These are phyloP conservation scores for Nesoenas mayeri DNA, from an alignment of 2,113 vertebrate genomes.

Conservation along the genomic window DNA sequence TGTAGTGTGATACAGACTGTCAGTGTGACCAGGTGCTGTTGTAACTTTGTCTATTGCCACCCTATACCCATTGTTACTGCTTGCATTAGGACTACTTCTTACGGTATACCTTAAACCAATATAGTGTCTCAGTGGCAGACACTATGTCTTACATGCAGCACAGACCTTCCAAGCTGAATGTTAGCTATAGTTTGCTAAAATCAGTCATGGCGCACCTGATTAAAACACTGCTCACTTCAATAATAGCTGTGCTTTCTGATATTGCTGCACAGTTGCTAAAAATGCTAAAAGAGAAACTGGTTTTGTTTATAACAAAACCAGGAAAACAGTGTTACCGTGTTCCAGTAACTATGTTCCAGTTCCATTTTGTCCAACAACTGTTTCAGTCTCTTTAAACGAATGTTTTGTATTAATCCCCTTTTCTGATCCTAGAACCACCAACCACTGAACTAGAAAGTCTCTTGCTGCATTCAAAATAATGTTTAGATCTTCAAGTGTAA, in stretches of 20 bases:
- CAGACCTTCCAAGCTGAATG: neutral
- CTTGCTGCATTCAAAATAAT: neutral
- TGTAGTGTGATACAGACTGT: neutral
- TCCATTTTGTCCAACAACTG: neutral
- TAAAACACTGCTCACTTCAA: neutral
- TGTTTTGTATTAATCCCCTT: neutral
- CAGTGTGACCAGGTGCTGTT: neutral
- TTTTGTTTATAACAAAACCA: too few species aligned
- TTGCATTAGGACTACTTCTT: neutral
- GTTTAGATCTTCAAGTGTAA: neutral
- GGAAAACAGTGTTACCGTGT: neutral
- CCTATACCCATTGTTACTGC: neutral
- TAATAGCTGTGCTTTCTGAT: neutral
- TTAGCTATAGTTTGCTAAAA: neutral
- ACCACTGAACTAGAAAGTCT: neutral
- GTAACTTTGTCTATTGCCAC: neutral
- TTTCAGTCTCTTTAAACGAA: neutral
- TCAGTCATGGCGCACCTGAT: neutral
- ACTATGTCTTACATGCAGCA: neutral
- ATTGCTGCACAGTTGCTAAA: neutral
- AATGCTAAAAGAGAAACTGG: too few species aligned
- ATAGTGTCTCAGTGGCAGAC: neutral
- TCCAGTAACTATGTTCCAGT: neutral
- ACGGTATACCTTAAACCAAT: neutral
- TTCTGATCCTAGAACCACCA: neutral